These are phyloP conservation scores for Drosophila mauritiana DNA, from an alignment of 1,140 invertebrate species.

Conservation along the genomic window DNA sequence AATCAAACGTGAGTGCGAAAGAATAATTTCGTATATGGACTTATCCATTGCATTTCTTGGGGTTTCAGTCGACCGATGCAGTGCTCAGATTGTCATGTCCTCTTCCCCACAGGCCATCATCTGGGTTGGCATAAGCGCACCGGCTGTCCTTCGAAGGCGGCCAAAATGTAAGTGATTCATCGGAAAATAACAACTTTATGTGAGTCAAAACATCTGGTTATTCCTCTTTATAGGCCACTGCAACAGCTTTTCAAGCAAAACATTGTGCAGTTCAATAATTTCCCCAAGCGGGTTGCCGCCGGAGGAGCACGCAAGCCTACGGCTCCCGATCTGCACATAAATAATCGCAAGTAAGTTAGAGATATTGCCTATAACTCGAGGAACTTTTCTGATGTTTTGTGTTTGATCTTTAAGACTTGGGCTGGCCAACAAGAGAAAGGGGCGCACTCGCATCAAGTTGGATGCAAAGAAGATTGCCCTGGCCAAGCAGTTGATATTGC, in stretches of 20 bases:
- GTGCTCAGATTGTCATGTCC: conserved; percentile 81
- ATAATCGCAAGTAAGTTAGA: conserved; percentile 75
- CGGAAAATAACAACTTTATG: background rate
- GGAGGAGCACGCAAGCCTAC: conserved; percentile 56
- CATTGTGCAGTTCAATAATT: conserved; percentile 82
- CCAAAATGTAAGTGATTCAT: conserved; percentile 68
- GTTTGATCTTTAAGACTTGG: conserved; percentile 44
- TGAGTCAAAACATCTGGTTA: background rate
- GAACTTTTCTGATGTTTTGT: background rate
- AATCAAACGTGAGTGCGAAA: conserved; percentile 76
- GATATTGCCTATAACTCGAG: background rate
- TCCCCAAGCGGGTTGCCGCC: conserved; percentile 67
- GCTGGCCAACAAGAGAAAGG: conserved; percentile 75
- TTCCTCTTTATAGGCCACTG: conserved; percentile 53
- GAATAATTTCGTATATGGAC: background rate
- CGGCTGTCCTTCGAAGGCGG: conserved; percentile 79
- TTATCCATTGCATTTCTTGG: background rate
- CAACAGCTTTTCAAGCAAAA: conserved; percentile 83
- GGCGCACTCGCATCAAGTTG: conserved; percentile 81
- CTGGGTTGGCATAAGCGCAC: conserved; percentile 83
- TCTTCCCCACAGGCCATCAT: conserved; percentile 83
- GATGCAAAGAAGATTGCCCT: conserved; percentile 81
- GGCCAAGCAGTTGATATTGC: conserved; percentile 79
- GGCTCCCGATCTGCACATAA: conserved; percentile 62
- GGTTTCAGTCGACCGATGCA: conserved; percentile 76